Conservation (phyloP, 2,113 vertebrate species). For the Spheniscus mendiculus region DNA sequence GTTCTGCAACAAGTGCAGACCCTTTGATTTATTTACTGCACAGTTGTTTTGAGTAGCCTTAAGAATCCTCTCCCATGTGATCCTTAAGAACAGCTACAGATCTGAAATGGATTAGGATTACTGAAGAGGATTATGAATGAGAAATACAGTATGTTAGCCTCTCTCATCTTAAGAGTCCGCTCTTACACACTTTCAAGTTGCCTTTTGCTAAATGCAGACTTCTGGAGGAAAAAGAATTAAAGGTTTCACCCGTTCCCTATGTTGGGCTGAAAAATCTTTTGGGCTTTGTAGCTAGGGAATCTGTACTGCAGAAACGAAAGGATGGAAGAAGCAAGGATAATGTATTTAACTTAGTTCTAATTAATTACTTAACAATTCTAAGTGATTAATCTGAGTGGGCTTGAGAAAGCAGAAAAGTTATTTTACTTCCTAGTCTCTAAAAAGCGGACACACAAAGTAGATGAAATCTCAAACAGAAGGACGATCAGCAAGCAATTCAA, state of each 20-base stretch:
- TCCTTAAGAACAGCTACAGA: constrained; percentile 11
- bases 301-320: neutral
- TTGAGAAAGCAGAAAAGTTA: neutral
- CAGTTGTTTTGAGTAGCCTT: neutral
- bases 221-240: neutral
- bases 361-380: neutral
- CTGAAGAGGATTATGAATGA: neutral
- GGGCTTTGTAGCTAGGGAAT: neutral
- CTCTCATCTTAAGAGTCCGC: neutral
- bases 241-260: neutral
- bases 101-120: constrained; percentile 52
- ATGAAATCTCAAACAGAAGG: neutral
- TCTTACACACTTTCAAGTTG: neutral
- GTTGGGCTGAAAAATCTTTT: neutral
- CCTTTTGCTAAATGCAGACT: neutral
- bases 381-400: neutral
- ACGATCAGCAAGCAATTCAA: neutral
- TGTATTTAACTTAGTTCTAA: neutral
- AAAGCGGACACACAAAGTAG: neutral
- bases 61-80: constrained; percentile 15
- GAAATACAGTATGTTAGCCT: neutral
- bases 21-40: neutral
- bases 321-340: neutral
- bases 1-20: neutral
- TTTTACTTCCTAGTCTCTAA: neutral